phyloP scores from a whole-genome alignment of 2,888 invertebrate genomes.

The Aelia acuminata region DNA sequence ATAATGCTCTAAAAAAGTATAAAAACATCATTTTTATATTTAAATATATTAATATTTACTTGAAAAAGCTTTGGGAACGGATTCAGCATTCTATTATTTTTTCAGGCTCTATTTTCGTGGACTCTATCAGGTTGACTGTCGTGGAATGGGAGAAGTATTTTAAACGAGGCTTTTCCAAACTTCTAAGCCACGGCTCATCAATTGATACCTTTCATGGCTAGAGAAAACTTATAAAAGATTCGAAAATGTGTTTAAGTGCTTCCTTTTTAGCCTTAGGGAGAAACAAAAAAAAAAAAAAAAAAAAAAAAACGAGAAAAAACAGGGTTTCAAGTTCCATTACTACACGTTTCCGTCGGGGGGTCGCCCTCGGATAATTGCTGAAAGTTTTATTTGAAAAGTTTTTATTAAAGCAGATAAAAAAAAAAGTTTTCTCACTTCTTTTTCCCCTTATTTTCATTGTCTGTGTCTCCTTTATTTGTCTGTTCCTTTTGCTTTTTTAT shows the following conservation, averaged over 20 bases:
- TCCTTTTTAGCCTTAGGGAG: neutral
- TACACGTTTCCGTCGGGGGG: neutral
- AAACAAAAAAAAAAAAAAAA: neutral
- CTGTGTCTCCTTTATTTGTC: neutral
- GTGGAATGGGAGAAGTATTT: neutral
- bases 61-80: too few relatives aligned
- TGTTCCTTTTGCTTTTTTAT: neutral
- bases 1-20: too few relatives aligned
- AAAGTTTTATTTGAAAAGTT: conserved; percentile 57
- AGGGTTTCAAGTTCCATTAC: neutral
- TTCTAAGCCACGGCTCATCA: neutral
- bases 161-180: neutral
- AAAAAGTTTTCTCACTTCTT: conserved; percentile 5
- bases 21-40: too few relatives aligned
- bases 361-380: conserved; percentile 50
- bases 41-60: too few relatives aligned
- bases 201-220: neutral
- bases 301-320: neutral
- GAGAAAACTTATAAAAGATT: neutral
- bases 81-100: too few relatives aligned
- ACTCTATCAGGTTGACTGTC: neutral
- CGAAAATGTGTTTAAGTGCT: conserved; percentile 6
- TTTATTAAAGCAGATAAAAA: conserved; percentile 57
- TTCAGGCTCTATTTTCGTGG: neutral
- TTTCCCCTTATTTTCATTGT: neutral